Conservation (phyloP, 2,113 vertebrate species). For the Phalacrocorax pelagicus region DNA sequence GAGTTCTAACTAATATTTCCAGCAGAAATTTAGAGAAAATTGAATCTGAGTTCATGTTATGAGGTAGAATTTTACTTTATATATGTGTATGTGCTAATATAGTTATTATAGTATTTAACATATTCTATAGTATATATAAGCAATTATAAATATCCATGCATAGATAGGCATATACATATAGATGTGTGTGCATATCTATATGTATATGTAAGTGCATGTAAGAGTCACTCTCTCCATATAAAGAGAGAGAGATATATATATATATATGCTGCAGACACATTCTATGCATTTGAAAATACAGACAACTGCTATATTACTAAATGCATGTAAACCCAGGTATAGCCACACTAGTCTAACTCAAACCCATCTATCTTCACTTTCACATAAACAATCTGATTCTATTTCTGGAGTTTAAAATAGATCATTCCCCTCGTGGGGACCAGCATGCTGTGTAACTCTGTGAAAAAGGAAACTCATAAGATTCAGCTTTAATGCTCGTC, state of each 20-base stretch:
- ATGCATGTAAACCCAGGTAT: background rate
- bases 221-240: background rate
- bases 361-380: background rate
- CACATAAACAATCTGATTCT: background rate
- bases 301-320: background rate
- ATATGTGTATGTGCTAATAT: background rate
- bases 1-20: background rate
- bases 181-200: background rate
- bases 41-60: background rate
- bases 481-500: slow-evolving; percentile 26
- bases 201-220: background rate
- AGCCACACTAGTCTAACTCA: background rate
- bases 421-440: background rate
- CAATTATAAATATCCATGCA: background rate
- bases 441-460: background rate
- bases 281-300: background rate
- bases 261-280: background rate
- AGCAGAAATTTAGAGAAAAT: background rate
- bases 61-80: background rate
- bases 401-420: background rate
- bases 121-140: background rate
- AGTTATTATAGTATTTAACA: background rate
- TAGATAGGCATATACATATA: background rate
- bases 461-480: background rate
- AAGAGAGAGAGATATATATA: too few relatives aligned